Percentiles rank a stretch among this genome's conserved stretches.
Conservation (phyloP, 1,140 invertebrate species). For the Mya arenaria region DNA sequence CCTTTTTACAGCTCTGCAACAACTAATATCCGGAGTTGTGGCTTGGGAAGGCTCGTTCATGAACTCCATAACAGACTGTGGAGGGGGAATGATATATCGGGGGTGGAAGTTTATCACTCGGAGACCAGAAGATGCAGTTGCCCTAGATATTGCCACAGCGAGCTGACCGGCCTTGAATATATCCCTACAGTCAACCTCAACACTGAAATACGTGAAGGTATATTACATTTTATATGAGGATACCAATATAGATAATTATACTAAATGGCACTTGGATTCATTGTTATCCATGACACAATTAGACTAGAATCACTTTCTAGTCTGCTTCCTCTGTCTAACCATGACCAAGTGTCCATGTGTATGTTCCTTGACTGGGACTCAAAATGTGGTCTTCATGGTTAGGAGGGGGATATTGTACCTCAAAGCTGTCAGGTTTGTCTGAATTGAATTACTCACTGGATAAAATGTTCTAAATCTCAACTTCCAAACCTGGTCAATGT, state of each 20-base stretch:
- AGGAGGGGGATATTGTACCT: no score
- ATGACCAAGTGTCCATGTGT: no score
- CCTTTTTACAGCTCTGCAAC: conserved; percentile 28
- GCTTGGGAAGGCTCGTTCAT: background rate
- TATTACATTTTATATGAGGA: no score
- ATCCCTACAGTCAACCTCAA: conserved; percentile 36
- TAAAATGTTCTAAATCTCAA: background rate
- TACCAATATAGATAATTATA: background rate
- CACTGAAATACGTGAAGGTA: conserved; percentile 22
- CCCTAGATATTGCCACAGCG: conserved; percentile 18
- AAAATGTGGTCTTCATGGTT: no score
- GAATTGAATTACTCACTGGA: no score
- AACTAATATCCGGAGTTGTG: conserved; percentile 6
- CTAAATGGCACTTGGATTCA: background rate
- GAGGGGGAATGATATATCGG: background rate
- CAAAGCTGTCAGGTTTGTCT: no score
- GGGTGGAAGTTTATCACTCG: conserved; percentile 28
- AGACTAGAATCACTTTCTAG: no score
- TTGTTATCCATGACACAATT: background rate
- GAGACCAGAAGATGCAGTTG: background rate
- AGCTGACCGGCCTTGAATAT: conserved; percentile 37
- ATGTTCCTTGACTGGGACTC: no score
- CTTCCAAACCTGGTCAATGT: conserved; percentile 18
- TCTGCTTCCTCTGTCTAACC: no score
- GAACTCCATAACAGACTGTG: background rate